Base-by-base conservation (phyloP, 2,888 invertebrate species). In the Cheilosia vernalis region DNA sequence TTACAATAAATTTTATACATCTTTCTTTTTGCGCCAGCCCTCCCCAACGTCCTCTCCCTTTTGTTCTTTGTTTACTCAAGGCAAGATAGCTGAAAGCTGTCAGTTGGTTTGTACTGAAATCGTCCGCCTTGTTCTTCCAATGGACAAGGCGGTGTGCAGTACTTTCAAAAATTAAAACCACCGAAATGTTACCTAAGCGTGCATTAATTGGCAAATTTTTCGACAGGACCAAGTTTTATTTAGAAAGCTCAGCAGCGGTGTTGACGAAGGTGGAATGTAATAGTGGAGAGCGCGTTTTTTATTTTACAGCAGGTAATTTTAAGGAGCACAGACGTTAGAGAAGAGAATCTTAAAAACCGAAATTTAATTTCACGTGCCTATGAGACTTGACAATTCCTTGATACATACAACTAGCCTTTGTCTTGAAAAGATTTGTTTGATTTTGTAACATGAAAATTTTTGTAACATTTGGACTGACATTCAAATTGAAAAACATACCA, bases 1-100 rank as follows among this genome's bases (percentile, higher is more conserved):
- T 80, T 74, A 49, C 61, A 74, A 73, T 60, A 47, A 74, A 56
- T 70, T 63, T 63, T 47, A 61, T 13, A 9, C 55, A 56, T 70
- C 63, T 70, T 63, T 15, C 24, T 44, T 40, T 5, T 19, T n/a
- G 17, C 33, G 63, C 13, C 40, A 19, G 47, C 40, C 30, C 60
- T 70, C 9, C 2, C 40, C n/a, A 53, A 49, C 17, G 37, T 55
- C 13, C 42, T 40, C 30, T 42, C 49, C 51, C 53, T 42, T 51
- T 27, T 27, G 27, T 30, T 63, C 21, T 30, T 37, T 47, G 56
- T 73, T 42, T 63, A 47, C 72, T 72, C 15, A 61, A 30, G 58
- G 49, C 49, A 3, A 19, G 49, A 33, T 44, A 49, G 49, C 70
- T 58, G 49, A 49, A 30, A 47, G 64, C 37, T 76, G 44, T 53